phyloP scores from a whole-genome alignment of 2,113 vertebrate species.

The Cryptomyrus ogoouensis region DNA sequence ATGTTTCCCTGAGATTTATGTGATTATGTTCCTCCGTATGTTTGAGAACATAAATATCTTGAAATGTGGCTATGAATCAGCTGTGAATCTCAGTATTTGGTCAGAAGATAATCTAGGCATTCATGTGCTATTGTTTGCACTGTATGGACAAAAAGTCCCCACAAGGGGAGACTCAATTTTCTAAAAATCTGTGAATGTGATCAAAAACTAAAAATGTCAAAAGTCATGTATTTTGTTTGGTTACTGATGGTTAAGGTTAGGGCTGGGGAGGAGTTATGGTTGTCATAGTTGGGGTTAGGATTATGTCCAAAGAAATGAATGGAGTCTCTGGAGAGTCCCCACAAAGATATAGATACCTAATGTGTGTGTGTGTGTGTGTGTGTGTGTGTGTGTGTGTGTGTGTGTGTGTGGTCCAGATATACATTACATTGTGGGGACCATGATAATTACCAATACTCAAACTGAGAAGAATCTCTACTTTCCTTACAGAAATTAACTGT shows the following conservation, averaged over 20 bases:
- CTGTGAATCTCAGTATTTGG: background rate
- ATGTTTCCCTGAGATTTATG: background rate
- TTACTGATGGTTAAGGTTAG: no score
- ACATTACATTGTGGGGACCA: background rate
- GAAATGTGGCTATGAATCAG: background rate
- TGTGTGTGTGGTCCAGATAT: background rate
- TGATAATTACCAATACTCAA: background rate
- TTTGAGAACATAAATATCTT: background rate
- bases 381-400: background rate
- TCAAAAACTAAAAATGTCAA: no score
- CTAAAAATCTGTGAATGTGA: no score
- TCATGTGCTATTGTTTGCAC: background rate
- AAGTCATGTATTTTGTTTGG: no score
- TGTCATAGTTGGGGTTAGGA: background rate
- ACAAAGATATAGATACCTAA: background rate
- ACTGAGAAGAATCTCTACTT: background rate
- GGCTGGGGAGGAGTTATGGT: no score
- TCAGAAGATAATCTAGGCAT: background rate
- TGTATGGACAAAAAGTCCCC: no score
- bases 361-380: no score
- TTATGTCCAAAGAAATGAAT: background rate
- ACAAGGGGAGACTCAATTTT: no score
- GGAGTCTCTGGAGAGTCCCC: no score
- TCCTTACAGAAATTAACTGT: background rate
- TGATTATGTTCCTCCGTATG: background rate